These are phyloP conservation scores for Hozukius guyotensis DNA, from an alignment of 2,797 vertebrate genomes.

Conservation along the genomic window DNA sequence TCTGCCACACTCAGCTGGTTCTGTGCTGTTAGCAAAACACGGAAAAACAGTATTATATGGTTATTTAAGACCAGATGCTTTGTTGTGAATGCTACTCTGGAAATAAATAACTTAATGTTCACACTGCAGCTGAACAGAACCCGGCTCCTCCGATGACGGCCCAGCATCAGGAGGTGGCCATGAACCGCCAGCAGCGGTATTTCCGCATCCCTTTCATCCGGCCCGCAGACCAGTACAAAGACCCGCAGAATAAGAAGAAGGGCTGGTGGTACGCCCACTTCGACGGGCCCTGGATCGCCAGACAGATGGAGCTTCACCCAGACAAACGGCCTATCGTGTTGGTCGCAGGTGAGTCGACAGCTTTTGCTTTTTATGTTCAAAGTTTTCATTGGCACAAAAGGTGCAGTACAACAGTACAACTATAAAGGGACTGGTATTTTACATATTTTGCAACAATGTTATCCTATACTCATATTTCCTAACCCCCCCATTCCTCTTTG, in stretches of 20 bases:
- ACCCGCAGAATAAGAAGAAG: constrained; percentile 98
- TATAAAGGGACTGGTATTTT: too few species aligned
- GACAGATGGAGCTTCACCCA: constrained; percentile 99
- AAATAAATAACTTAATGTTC: background rate
- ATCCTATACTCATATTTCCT: too few species aligned
- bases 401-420: too few species aligned
- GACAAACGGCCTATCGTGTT: constrained; percentile 96
- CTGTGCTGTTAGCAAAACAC: background rate
- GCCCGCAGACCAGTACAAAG: constrained; percentile 97
- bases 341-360: constrained; percentile 87
- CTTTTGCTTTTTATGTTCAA: background rate
- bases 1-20: background rate
- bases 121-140: constrained; percentile 90
- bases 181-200: constrained; percentile 96
- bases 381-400: too few species aligned
- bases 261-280: constrained; percentile 99
- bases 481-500: too few species aligned
- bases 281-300: constrained; percentile 96
- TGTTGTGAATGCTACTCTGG: background rate
- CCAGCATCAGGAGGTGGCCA: constrained; percentile 89
- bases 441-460: too few species aligned
- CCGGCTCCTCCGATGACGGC: constrained; percentile 83
- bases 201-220: constrained; percentile 99
- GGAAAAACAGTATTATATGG: background rate
- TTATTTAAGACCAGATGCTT: background rate